Evolutionary conservation across 2,113 vertebrate genomes (phyloP), one percentile per base, ranked within the genome.

Genomic region (Raja brachyura): DNA sequence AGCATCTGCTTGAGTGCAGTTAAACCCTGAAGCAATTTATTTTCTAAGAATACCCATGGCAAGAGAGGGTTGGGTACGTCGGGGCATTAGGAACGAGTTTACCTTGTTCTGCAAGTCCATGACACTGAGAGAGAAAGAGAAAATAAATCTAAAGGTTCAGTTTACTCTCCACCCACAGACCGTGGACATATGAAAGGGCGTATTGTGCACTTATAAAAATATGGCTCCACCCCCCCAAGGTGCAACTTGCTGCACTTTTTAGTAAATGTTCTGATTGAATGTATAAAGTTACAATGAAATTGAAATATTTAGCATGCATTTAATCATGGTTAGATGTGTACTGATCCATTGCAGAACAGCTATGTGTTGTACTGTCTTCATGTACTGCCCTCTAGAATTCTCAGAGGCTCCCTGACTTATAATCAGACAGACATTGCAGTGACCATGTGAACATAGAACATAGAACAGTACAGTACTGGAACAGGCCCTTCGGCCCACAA

Each of bases 171-270:
- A 68, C 66, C 90, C 66, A 70, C 31, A 73, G 18, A 9, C 31
- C 33, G 4, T 74, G 68, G 0, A 92, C 10, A 33, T 92, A 92
- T 92, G 90, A 92, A 92, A 73, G 90, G 48, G 11, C 66, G 73
- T 92, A 92, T 92, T 92, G 90, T 92, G 63, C 22, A 39, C 39
- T 73, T 73, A 70, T 54, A 68, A 73, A 92, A 92, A 92, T 68
- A 92, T 73, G 61, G 22, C 90, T 54, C 88, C 88, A 73, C 39
- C 20, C 61, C 63, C 20, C 88, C 68, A 31, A 92, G 68, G 68
- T 92, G 68, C 90, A 92, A 33, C 90, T 92, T 92, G 68, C 68
- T 39, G 31, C 16, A 54, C 4, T 39, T 59, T 90, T 92, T 11
- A 68, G 90, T 92, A 25, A 92, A 54, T 28, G 33, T 20, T 28